Base-by-base conservation (phyloP, 92 coral and sea anemone genomes). In the Isaurus tuberculatus region DNA sequence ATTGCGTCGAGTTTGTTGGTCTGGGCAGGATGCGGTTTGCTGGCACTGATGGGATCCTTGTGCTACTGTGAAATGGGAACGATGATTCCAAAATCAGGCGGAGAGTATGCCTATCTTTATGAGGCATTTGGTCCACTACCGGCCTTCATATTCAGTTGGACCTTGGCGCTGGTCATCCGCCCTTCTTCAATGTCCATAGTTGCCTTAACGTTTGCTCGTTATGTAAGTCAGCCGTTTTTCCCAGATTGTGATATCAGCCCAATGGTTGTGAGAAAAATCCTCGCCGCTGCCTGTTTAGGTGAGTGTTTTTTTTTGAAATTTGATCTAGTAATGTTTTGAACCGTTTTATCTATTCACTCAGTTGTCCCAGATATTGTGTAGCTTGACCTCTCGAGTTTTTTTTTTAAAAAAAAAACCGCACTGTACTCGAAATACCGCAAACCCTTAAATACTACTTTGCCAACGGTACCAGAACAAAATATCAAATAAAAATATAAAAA, bases 21-120 rank as follows among this genome's bases (percentile, higher is more conserved):
- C 3, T 97, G 99, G 99, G 99, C 93, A 5, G 95, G 95, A 4
- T 97, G 99, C 46, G 99, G 99, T 40, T 20, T 92, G 32, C 78
- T 97, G 27, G 98, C 99, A 1, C 95, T 97, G 4, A 80, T 93
- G 58, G 99, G 99, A 15, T 95, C 99, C 0, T 88, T 97, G 51
- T 92, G 98, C 68, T 97, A 94, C 85, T 95, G 98, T 75, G 99
- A 97, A 73, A 87, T 97, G 91, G 99, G 99, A 14, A 97, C 99
- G 0, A 94, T 97, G 99, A 97, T 97, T 58, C 98, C 98, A 0
- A 91, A 79, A 69, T 97, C 99, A n/a, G 99, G 99, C 10, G 99
- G 97, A 0, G 99, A 97, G 29, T 94, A 97, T 61, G 89, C 98
- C 8, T 97, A 97, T 79, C 89, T 97, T 13, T 72, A 85, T 36